A percentile compares a stretch with the other conserved stretches of the same genome.
phyloP scores from a whole-genome alignment of 1,140 invertebrate species.

The Euwallacea fornicatus region DNA sequence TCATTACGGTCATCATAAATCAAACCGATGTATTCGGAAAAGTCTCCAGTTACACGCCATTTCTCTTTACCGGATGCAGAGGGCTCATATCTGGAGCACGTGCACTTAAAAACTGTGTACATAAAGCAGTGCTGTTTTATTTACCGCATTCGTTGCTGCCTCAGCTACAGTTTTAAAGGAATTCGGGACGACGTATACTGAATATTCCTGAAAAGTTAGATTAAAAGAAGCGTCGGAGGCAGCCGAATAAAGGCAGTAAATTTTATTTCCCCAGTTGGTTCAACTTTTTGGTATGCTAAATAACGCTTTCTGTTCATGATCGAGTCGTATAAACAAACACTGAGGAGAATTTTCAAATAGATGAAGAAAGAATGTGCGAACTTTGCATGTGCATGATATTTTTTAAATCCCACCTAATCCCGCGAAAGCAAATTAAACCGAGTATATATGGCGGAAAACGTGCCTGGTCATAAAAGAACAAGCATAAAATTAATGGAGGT shows the following conservation, averaged over 20 bases:
- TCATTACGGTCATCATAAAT: background rate
- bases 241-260: background rate
- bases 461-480: constrained; percentile 8
- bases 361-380: background rate
- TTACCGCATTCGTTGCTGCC: background rate
- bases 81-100: background rate
- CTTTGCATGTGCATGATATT: no score
- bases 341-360: background rate
- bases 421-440: background rate
- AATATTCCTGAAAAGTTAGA: background rate
- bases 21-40: background rate
- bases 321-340: background rate
- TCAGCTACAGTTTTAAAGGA: background rate
- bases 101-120: background rate
- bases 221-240: background rate
- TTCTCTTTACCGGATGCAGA: background rate
- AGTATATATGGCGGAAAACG: background rate
- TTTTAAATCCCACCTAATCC: no score
- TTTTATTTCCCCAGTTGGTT: background rate
- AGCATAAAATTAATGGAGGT: constrained; percentile 8
- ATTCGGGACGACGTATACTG: background rate
- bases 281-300: background rate
- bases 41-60: background rate
- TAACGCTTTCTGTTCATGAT: background rate
- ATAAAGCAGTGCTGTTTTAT: background rate